These are phyloP conservation scores for Nemotelus pantherinus DNA, from an alignment of 2,888 invertebrate genomes.

Conservation along the genomic window DNA sequence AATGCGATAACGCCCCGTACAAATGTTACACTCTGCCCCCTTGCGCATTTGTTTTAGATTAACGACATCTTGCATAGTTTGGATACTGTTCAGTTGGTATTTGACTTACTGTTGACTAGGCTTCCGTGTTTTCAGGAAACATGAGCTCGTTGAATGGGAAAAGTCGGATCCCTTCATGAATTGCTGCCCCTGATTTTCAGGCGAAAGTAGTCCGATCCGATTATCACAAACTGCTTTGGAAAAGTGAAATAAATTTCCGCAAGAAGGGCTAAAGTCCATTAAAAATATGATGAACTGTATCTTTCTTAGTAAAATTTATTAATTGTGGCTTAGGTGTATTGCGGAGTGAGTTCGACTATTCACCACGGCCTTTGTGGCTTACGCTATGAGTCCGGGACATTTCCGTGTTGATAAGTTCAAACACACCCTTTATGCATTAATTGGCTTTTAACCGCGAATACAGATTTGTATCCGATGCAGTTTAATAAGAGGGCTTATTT, in stretches of 20 bases:
- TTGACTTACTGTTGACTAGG: not conserved
- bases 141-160: conserved; percentile 18
- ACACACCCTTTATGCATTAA: conserved; percentile 23
- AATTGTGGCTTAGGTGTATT: conserved; percentile 35
- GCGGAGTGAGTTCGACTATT: not conserved
- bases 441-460: conserved; percentile 29
- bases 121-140: conserved; percentile 17
- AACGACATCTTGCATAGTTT: conserved; percentile 17
- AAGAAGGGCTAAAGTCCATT: conserved; percentile 27
- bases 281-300: conserved; percentile 31
- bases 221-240: conserved; percentile 17
- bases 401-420: conserved; percentile 12
- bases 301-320: not conserved
- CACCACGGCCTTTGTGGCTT: too few relatives aligned
- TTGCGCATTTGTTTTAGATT: conserved; percentile 23
- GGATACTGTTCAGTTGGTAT: not conserved
- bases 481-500: not conserved
- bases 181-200: not conserved
- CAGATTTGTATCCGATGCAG: not conserved
- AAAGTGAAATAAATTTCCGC: conserved; percentile 22
- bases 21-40: not conserved
- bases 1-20: not conserved
- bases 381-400: not conserved
- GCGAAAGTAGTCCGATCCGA: conserved; percentile 1
- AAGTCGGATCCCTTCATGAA: conserved; percentile 7